Conservation (phyloP, 2,888 invertebrate genomes). For the Lampropteryx suffumata region DNA sequence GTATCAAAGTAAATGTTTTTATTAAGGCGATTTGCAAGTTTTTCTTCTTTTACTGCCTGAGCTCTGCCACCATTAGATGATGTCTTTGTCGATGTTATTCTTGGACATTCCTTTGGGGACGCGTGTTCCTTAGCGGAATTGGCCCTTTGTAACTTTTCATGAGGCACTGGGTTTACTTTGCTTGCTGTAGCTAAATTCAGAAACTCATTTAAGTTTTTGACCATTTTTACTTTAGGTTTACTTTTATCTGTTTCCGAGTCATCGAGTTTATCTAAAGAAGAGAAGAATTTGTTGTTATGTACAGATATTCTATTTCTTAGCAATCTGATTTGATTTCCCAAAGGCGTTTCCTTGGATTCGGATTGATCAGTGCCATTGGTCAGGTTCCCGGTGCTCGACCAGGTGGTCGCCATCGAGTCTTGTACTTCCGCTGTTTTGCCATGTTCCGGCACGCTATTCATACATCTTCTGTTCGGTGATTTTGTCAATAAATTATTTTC, state of each 20-base stretch:
- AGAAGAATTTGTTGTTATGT: constrained; percentile 78
- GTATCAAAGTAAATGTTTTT: constrained; percentile 58
- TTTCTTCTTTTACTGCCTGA: constrained; percentile 49
- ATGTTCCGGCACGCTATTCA: constrained; percentile 71
- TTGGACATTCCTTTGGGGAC: constrained; percentile 58
- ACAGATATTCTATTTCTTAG: constrained; percentile 71
- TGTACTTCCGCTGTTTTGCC: constrained; percentile 48
- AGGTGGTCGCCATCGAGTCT: constrained; percentile 41
- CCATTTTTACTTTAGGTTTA: constrained; percentile 76
- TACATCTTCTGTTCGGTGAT: constrained; percentile 49
- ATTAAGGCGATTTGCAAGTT: constrained; percentile 46
- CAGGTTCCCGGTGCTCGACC: constrained; percentile 65
- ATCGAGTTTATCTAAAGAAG: constrained; percentile 84
- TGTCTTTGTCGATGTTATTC: constrained; percentile 65
- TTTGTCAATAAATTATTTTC: constrained; percentile 46
- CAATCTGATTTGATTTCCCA: constrained; percentile 71
- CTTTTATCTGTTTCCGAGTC: constrained; percentile 55
- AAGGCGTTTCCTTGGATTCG: constrained; percentile 58
- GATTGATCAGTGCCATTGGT: constrained; percentile 59
- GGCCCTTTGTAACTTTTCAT: constrained; percentile 63
- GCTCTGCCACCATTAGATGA: constrained; percentile 60
- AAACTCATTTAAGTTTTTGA: constrained; percentile 93
- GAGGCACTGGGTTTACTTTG: constrained; percentile 62
- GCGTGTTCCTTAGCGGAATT: constrained; percentile 62
- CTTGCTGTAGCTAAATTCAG: constrained; percentile 88